A percentile compares a stretch with the other conserved stretches of the same genome.
phyloP scores from a whole-genome alignment of 2,888 invertebrate species.

The Hymenopus coronatus region DNA sequence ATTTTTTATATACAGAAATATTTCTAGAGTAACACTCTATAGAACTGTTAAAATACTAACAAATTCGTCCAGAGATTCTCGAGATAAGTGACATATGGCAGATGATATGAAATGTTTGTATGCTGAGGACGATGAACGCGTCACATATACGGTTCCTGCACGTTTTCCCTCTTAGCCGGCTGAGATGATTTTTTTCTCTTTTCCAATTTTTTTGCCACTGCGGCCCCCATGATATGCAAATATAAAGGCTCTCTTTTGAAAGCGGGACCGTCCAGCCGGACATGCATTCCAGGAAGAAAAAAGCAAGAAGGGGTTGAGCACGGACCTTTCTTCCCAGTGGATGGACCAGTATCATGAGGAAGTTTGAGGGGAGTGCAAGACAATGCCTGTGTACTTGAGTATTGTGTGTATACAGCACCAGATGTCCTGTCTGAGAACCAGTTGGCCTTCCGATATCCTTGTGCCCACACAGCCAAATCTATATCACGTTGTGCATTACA shows the following conservation, averaged over 20 bases:
- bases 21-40: too few relatives aligned
- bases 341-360: not conserved
- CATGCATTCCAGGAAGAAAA: constrained; percentile 11
- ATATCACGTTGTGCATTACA: too few relatives aligned
- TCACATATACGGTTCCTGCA: not conserved
- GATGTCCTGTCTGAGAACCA: not conserved
- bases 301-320: not conserved
- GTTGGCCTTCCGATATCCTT: not conserved
- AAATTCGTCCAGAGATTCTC: too few relatives aligned
- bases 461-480: too few relatives aligned
- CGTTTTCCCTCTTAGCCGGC: not conserved
- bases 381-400: not conserved
- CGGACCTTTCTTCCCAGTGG: not conserved
- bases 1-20: too few relatives aligned
- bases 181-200: not conserved
- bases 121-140: too few relatives aligned
- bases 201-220: not conserved
- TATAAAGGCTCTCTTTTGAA: constrained; percentile 3
- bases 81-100: too few relatives aligned
- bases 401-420: not conserved
- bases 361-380: not conserved
- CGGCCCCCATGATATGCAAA: constrained; percentile 9
- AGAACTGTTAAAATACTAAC: too few relatives aligned
- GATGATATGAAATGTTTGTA: too few relatives aligned
- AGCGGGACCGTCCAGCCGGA: not conserved